phyloP scores from a whole-genome alignment of 2,888 invertebrate species.

The Notodonta dromedarius region DNA sequence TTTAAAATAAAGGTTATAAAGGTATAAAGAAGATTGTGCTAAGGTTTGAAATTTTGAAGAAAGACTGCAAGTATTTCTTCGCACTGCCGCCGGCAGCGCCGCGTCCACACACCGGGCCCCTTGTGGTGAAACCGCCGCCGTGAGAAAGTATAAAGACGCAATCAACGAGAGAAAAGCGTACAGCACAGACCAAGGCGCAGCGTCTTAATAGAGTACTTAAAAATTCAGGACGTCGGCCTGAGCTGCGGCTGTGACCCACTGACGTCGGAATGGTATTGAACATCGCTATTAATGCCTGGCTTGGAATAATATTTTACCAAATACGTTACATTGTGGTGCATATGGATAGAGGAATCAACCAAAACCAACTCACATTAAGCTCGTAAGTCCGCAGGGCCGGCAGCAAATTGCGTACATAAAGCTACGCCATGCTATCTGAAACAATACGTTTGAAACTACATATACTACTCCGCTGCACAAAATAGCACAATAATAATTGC shows the following conservation, averaged over 20 bases:
- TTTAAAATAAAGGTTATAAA: no score
- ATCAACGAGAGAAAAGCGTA: conserved; percentile 77
- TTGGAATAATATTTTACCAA: conserved; percentile 11
- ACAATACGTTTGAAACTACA: conserved; percentile 42
- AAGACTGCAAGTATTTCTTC: conserved; percentile 24
- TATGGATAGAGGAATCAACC: neutral
- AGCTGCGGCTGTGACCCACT: conserved; percentile 70
- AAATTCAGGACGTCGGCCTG: conserved; percentile 73
- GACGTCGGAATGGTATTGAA: conserved; percentile 43
- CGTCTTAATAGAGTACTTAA: conserved; percentile 75
- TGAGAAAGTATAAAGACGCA: conserved; percentile 79
- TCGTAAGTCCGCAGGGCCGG: conserved; percentile 17
- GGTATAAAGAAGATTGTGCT: neutral
- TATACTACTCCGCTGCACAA: conserved; percentile 16
- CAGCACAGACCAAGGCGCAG: conserved; percentile 48
- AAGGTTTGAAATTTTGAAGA: conserved; percentile 17
- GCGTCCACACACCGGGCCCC: conserved; percentile 55
- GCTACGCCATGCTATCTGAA: conserved; percentile 67
- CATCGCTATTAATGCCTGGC: conserved; percentile 38
- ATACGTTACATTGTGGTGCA: neutral
- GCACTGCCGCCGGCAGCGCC: conserved; percentile 46
- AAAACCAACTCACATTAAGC: conserved; percentile 23
- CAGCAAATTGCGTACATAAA: conserved; percentile 30
- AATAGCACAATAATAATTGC: conserved; percentile 24
- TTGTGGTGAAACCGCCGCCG: conserved; percentile 58